A percentile compares a stretch with the other conserved stretches of the same genome.
phyloP scores from a whole-genome alignment of 2,113 vertebrate genomes.

The Corythornis cristatus region DNA sequence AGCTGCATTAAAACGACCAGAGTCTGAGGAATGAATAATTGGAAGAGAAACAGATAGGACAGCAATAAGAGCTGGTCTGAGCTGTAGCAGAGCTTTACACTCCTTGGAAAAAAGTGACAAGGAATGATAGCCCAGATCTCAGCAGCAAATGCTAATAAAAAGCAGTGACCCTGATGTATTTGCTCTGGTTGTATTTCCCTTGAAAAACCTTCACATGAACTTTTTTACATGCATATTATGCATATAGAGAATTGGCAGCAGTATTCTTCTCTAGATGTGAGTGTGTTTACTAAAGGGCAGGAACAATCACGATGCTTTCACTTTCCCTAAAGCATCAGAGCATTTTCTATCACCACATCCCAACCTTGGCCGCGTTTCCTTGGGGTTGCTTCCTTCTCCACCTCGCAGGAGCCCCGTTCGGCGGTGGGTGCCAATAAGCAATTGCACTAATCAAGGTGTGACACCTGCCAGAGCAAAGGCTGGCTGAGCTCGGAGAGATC shows the following conservation, averaged over 20 bases:
- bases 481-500: neutral
- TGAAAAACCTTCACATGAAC: neutral
- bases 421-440: neutral
- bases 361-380: neutral
- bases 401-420: neutral
- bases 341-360: accelerated
- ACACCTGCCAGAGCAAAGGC: constrained; percentile 21
- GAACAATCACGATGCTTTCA: neutral
- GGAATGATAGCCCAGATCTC: neutral
- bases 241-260: neutral
- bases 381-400: neutral
- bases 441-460: neutral
- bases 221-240: neutral
- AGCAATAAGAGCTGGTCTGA: neutral
- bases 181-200: neutral
- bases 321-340: neutral
- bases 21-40: neutral
- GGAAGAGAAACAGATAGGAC: neutral
- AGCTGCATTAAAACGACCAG: neutral
- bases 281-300: neutral
- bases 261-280: neutral
- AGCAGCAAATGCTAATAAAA: neutral
- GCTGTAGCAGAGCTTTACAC: neutral
- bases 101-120: neutral
- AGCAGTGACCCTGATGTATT: neutral